These are phyloP conservation scores for Dryobota labecula DNA, from an alignment of 2,888 invertebrate genomes.

Conservation along the genomic window DNA sequence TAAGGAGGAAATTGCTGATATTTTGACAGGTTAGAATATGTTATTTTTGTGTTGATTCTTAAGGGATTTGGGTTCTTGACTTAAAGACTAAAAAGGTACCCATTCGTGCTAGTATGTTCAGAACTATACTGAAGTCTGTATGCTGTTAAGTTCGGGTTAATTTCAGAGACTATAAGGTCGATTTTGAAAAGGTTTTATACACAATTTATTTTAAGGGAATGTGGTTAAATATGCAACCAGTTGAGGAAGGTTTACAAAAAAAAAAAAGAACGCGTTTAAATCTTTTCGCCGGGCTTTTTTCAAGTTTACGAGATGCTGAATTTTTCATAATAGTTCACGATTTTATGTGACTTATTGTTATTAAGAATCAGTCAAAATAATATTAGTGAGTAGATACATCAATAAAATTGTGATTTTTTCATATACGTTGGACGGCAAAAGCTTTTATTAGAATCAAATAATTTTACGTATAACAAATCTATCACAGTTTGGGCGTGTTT, in stretches of 20 bases:
- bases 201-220: not conserved
- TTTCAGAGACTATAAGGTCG: not conserved
- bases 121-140: not conserved
- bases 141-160: conserved; percentile 7
- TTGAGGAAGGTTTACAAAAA: not conserved
- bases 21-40: conserved; percentile 50
- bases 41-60: not conserved
- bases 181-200: not conserved
- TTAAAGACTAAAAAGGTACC: not conserved
- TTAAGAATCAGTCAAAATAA: not conserved
- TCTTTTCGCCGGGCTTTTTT: conserved; percentile 4
- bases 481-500: not conserved
- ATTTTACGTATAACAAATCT: not conserved
- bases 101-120: not conserved
- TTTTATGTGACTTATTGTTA: not conserved
- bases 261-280: conserved; percentile 7
- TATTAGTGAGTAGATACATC: not conserved
- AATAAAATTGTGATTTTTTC: not conserved
- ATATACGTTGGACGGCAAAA: not conserved
- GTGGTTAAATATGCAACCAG: not conserved
- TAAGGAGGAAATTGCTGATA: conserved; percentile 34
- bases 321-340: not conserved
- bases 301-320: not conserved
- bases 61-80: not conserved
- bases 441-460: not conserved